Evolutionary conservation across 2,888 invertebrate species (phyloP), one percentile per base, ranked within the genome.

Genomic region (Rhingia rostrata): DNA sequence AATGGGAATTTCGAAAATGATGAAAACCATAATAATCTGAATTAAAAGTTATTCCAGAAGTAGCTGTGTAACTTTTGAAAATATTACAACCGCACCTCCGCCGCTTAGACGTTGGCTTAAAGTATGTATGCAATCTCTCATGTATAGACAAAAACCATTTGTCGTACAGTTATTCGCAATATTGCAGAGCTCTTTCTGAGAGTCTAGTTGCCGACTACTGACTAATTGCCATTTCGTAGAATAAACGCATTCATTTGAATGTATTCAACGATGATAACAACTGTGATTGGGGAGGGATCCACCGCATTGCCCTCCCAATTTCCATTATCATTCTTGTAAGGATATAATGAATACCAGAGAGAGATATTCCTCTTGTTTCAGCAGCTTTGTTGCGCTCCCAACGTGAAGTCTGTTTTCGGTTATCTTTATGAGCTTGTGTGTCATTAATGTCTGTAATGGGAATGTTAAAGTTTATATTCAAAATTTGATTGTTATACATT

Each of bases 391-490:
- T 30, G 22, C 22, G 1, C 22, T 22, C 1, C 22, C 22, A 22
- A 22, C 22, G 22, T 49, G 22, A 6, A 9, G 47, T 14, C 9
- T 47, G 14, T 49, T 32, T 35, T 56, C 22, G 22, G 35, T 56
- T 56, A 56, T 56, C 56, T 56, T 56, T 56, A 56, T 56, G 56
- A 56, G 56, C 56, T 56, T 37, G 37, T 56, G 37, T 39, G 56
- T 37, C 56, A 56, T 56, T 37, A 56, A 37, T 39, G 56, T 37
- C 6, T 56, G 14, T 12, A 49, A 49, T 22, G 49, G 49, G 30
- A 30, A 30, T 49, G 22, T 30, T 49, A 32, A 49, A 49, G 30
- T 49, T 49, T 30, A 30, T 10, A 49, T 49, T 14, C 30, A 49
- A 9, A 30, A 30, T 12, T n/a, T 12, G 22, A 22, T 22, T 22